Percentiles rank a stretch among this genome's conserved stretches.
Conservation (phyloP, 2,888 invertebrate species). For the Brassicogethes aeneus region DNA sequence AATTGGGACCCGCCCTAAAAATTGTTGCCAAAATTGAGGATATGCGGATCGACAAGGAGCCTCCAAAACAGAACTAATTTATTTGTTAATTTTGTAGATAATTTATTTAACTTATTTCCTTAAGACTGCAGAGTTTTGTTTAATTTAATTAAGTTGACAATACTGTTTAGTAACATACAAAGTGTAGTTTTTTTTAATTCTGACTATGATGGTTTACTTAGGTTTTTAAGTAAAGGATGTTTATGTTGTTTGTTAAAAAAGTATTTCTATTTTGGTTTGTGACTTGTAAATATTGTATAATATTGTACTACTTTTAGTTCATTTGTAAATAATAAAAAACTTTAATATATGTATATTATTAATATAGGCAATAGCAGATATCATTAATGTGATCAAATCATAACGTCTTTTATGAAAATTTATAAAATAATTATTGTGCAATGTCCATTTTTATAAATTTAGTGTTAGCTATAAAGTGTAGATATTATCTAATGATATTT, state of each 20-base stretch:
- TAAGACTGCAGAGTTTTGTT: slow-evolving; percentile 11
- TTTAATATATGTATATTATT: slow-evolving; percentile 4
- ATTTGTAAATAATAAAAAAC: slow-evolving; percentile 15
- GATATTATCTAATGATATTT: slow-evolving; percentile 18
- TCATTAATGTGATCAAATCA: slow-evolving; percentile 19
- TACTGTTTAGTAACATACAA: too few relatives aligned
- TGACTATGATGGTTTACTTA: too few relatives aligned
- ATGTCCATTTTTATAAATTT: slow-evolving; percentile 1
- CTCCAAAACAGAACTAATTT: slow-evolving; percentile 31
- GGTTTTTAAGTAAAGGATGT: too few relatives aligned
- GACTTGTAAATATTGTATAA: slow-evolving; percentile 20
- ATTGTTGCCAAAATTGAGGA: slow-evolving; percentile 88
- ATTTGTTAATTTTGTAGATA: slow-evolving; percentile 10
- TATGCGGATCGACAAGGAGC: slow-evolving; percentile 57
- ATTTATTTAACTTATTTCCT: slow-evolving; percentile 13
- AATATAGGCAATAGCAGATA: slow-evolving; percentile 18
- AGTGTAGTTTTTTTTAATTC: too few relatives aligned
- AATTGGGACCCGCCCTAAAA: slow-evolving; percentile 91
- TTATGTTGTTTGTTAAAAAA: too few relatives aligned
- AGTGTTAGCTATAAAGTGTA: slow-evolving; percentile 1
- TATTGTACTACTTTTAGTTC: slow-evolving; percentile 10
- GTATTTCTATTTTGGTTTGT: too few relatives aligned
- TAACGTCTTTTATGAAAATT: slow-evolving; percentile 8
- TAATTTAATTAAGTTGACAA: slow-evolving; percentile 12
- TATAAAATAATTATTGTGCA: slow-evolving; percentile 3